Percentiles rank a stretch among this genome's conserved stretches.
Conservation (phyloP, 2,113 vertebrate genomes). For the Quiscalus mexicanus region DNA sequence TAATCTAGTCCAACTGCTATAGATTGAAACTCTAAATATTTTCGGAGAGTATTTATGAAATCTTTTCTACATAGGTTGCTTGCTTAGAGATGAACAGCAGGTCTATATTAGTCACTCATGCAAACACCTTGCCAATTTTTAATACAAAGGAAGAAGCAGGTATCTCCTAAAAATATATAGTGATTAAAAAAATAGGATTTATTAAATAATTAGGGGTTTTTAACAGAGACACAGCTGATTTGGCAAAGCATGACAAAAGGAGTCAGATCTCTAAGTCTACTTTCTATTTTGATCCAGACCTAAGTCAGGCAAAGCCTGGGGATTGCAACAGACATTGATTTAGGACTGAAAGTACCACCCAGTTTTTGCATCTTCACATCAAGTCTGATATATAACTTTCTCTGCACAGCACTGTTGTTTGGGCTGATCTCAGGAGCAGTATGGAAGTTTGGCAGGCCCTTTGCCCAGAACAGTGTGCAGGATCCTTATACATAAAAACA, state of each 20-base stretch:
- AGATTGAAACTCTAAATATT: not conserved
- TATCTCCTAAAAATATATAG: not conserved
- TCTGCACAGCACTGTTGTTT: not conserved
- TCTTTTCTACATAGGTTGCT: not conserved
- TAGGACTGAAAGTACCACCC: not conserved
- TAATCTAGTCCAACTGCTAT: not conserved
- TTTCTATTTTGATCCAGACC: not conserved
- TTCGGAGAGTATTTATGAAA: not conserved
- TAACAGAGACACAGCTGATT: not conserved
- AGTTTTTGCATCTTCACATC: not conserved
- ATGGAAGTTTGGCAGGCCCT: not conserved
- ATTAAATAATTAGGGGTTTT: not conserved
- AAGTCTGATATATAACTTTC: not conserved
- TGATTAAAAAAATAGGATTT: not conserved
- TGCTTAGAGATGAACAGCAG: not conserved
- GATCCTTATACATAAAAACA: not conserved
- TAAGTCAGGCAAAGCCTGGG: not conserved
- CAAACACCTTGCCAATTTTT: not conserved
- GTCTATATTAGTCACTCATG: not conserved
- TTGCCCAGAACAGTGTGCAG: not conserved
- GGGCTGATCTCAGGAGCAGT: not conserved
- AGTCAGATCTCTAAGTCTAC: not conserved
- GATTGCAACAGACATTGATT: not conserved
- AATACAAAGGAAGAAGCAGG: not conserved
- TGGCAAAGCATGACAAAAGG: not conserved